These are phyloP conservation scores for Apodemia duryi DNA, from an alignment of 2,888 invertebrate genomes.

Conservation along the genomic window DNA sequence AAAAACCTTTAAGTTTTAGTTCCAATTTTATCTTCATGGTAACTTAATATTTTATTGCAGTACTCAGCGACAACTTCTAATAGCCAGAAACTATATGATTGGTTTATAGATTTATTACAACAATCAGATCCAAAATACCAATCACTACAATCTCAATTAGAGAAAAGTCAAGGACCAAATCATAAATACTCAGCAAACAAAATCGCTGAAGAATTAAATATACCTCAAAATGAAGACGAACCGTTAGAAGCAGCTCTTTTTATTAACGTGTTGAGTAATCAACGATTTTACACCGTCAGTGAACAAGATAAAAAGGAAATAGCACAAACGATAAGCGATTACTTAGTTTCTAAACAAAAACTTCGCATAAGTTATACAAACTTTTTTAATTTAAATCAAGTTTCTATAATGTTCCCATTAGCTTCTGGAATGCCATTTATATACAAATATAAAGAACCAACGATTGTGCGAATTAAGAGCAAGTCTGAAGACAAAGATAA, in stretches of 20 bases:
- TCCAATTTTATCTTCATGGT: no score
- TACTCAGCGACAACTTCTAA: constrained; percentile 49
- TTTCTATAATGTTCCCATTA: constrained; percentile 84
- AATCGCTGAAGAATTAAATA: constrained; percentile 78
- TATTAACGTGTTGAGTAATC: constrained; percentile 57
- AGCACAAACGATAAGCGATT: constrained; percentile 51
- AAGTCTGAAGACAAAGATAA: constrained; percentile 45
- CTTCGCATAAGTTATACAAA: constrained; percentile 77
- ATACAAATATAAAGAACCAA: constrained; percentile 80
- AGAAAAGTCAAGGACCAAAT: constrained; percentile 42
- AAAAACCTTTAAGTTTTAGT: no score
- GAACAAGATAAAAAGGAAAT: constrained; percentile 75
- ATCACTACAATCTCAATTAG: constrained; percentile 35
- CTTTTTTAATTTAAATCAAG: constrained; percentile 76
- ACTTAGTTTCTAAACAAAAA: constrained; percentile 38
- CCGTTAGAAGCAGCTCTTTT: constrained; percentile 79
- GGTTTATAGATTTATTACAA: constrained; percentile 33
- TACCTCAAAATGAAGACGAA: constrained; percentile 69
- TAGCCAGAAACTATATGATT: constrained; percentile 48
- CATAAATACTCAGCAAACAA: constrained; percentile 75
- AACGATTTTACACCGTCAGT: constrained; percentile 73
- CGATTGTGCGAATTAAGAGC: constrained; percentile 72
- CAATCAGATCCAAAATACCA: constrained; percentile 36
- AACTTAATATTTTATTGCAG: constrained; percentile 38
- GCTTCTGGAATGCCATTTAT: constrained; percentile 85